Evolutionary conservation across 2,888 invertebrate genomes (phyloP).

Genomic region (Branchipolynoe longqiensis): DNA sequence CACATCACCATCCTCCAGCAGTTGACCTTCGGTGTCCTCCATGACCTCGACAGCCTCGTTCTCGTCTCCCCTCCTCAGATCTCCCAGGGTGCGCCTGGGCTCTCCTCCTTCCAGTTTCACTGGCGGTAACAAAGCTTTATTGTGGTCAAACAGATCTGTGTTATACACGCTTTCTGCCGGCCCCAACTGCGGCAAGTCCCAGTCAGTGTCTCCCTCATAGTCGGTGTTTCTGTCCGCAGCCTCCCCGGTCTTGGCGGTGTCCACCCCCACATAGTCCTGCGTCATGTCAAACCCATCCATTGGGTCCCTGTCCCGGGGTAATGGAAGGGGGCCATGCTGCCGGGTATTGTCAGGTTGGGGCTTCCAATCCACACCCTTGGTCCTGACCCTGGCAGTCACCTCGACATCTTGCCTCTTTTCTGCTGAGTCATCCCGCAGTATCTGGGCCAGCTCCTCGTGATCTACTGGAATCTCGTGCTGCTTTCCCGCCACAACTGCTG

Average conservation of each 20-base stretch:
- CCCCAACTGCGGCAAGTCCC: constrained; percentile 1
- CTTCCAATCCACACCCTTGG: not conserved
- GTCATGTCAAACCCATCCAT: not conserved
- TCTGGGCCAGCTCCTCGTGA: not conserved
- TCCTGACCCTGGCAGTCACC: not conserved
- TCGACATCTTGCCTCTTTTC: not conserved
- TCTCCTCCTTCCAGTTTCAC: not conserved
- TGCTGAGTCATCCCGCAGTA: constrained; percentile 5
- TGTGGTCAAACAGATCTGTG: too few species aligned
- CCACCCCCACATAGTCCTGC: constrained; percentile 2
- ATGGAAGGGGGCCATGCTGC: too few species aligned
- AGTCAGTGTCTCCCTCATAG: not conserved
- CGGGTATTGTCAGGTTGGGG: too few species aligned
- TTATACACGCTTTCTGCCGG: not conserved
- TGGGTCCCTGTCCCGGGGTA: not conserved
- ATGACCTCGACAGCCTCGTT: not conserved
- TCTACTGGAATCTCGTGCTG: not conserved
- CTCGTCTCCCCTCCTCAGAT: not conserved
- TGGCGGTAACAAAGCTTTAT: too few species aligned
- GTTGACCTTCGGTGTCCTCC: constrained; percentile 22
- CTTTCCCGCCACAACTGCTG: too few species aligned
- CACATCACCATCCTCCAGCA: constrained; percentile 6
- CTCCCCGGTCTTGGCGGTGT: not conserved
- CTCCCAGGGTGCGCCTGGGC: not conserved
- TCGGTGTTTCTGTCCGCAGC: not conserved